Conservation (phyloP, 2,797 vertebrate species). For the Helicolenus hilgendorfi region DNA sequence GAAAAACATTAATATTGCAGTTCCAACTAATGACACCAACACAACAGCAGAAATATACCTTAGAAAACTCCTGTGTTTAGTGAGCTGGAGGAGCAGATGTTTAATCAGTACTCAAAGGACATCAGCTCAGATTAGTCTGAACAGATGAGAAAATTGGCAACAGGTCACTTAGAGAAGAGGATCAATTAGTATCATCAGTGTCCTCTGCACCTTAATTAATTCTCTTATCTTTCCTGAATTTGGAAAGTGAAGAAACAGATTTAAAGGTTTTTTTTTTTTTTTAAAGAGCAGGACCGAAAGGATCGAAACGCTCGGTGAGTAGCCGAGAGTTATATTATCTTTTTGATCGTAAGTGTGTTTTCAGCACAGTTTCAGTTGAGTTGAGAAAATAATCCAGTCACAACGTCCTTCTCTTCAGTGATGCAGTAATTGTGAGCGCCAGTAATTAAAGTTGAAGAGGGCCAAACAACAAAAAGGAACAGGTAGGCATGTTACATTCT, state of each 20-base stretch:
- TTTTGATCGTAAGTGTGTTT: neutral
- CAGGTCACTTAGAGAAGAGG: constrained; percentile 45
- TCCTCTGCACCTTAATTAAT: constrained; percentile 8
- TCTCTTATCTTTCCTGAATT: constrained; percentile 7
- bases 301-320: neutral
- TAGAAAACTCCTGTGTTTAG: constrained; percentile 3
- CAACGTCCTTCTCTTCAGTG: neutral
- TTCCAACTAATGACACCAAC: neutral
- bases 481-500: neutral
- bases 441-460: neutral
- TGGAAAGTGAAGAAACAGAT: neutral
- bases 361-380: neutral
- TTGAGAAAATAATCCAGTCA: neutral
- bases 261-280: neutral
- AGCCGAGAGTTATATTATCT: neutral
- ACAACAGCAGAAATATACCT: neutral
- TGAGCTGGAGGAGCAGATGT: constrained; percentile 51
- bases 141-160: constrained; percentile 59
- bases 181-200: constrained; percentile 46
- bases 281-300: neutral
- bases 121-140: constrained; percentile 49
- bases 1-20: constrained; percentile 4
- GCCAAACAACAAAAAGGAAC: neutral
- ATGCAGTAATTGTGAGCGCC: neutral
- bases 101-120: constrained; percentile 43